phyloP scores from a whole-genome alignment of 2,113 vertebrate species.

The Gambusia affinis region DNA sequence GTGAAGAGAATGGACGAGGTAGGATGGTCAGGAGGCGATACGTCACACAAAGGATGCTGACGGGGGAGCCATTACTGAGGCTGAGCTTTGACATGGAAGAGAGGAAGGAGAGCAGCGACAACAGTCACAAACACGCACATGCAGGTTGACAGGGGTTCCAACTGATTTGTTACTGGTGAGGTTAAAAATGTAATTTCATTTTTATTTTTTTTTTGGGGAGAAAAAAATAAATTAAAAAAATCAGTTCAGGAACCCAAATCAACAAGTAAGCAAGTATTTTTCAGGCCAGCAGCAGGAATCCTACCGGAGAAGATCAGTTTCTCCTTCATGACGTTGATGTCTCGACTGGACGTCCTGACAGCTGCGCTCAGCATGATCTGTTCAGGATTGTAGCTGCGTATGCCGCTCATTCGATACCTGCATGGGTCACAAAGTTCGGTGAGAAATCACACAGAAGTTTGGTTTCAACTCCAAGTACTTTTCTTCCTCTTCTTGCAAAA shows the following conservation, averaged over 20 bases:
- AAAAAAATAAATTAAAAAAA: background rate
- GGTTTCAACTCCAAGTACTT: background rate
- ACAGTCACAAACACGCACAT: conserved; percentile 68
- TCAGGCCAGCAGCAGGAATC: background rate
- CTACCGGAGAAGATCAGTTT: conserved; percentile 97
- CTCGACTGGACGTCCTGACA: conserved; percentile 87
- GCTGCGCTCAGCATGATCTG: conserved; percentile 98
- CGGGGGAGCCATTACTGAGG: conserved; percentile 71
- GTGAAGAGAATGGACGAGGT: conserved; percentile 49
- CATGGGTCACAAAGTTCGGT: conserved; percentile 31
- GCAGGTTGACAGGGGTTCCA: conserved; percentile 63
- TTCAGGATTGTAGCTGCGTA: conserved; percentile 94
- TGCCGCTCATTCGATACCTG: conserved; percentile 93
- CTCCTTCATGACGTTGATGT: conserved; percentile 98
- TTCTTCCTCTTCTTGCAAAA: conserved; percentile 9
- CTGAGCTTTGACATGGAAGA: conserved; percentile 73
- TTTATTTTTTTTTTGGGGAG: background rate
- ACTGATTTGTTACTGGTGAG: background rate
- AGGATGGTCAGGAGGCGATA: conserved; percentile 60
- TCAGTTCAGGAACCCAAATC: background rate
- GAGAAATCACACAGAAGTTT: conserved; percentile 11
- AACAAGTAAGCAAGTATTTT: background rate
- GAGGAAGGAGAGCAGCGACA: conserved; percentile 58
- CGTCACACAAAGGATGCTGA: conserved; percentile 62
- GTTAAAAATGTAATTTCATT: background rate